These are phyloP conservation scores for Nasonovia ribisnigri DNA, from an alignment of 2,888 invertebrate species.

Conservation along the genomic window DNA sequence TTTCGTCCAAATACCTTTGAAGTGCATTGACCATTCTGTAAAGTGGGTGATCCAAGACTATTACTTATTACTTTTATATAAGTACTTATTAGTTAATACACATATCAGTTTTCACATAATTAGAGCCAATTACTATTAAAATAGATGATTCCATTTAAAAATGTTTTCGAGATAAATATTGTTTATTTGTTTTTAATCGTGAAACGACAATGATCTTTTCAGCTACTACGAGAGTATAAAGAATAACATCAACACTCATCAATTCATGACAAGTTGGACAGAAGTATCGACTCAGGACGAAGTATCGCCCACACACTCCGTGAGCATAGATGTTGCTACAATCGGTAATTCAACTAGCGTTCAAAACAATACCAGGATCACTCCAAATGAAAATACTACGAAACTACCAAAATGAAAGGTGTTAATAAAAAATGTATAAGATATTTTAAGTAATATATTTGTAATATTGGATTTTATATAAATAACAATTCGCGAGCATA, in stretches of 20 bases:
- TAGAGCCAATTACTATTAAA: background rate
- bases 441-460: background rate
- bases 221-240: conserved; percentile 52
- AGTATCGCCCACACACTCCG: conserved; percentile 43
- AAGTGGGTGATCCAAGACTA: background rate
- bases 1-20: too few relatives aligned
- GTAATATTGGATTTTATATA: conserved; percentile 30
- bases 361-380: conserved; percentile 21
- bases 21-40: too few relatives aligned
- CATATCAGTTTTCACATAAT: background rate
- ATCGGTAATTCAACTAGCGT: conserved; percentile 13
- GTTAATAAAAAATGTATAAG: background rate
- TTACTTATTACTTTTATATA: background rate
- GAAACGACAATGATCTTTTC: background rate
- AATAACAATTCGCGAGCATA: conserved; percentile 14
- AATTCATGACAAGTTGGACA: conserved; percentile 57
- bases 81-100: background rate
- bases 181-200: background rate
- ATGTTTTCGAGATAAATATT: background rate
- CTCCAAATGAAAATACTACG: background rate
- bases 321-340: conserved; percentile 30
- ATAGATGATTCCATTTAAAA: background rate
- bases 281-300: conserved; percentile 53
- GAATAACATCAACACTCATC: conserved; percentile 56
- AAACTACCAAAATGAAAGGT: background rate